A percentile compares a stretch with the other conserved stretches of the same genome.
Conservation (phyloP, 2,113 vertebrate genomes). For the Herpailurus yagouaroundi region DNA sequence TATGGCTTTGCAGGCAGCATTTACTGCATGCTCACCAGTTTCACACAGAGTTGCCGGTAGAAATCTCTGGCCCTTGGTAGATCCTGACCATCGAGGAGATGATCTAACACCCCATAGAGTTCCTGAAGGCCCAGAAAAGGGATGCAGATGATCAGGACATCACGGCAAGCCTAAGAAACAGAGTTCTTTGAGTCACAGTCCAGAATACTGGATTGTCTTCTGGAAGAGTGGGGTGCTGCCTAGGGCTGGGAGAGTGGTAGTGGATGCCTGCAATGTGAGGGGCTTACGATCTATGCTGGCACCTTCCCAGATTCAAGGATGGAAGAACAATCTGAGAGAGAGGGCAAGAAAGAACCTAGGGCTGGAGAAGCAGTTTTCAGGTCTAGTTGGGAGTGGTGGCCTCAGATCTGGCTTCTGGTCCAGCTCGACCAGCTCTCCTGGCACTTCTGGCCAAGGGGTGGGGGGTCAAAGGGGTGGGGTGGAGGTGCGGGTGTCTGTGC, state of each 20-base stretch:
- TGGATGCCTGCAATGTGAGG: neutral
- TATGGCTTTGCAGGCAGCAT: neutral
- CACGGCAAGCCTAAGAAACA: constrained; percentile 73
- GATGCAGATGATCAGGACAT: constrained; percentile 67
- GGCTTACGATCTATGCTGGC: neutral
- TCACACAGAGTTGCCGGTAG: constrained; percentile 73
- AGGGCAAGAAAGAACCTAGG: neutral
- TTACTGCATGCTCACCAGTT: constrained; percentile 59
- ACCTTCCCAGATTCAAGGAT: neutral
- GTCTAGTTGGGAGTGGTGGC: neutral
- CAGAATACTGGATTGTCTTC: neutral
- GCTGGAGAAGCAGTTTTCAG: neutral
- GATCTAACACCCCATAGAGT: constrained; percentile 66
- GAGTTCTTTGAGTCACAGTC: neutral
- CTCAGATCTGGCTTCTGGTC: neutral
- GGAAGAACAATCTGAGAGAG: neutral
- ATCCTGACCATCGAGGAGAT: constrained; percentile 67
- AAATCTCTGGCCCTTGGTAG: constrained; percentile 74
- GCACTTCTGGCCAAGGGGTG: fast-evolving
- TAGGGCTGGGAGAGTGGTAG: neutral
- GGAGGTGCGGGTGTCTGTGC: neutral
- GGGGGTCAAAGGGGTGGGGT: no score
- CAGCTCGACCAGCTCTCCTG: neutral
- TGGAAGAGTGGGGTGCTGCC: neutral
- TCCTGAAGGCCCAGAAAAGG: constrained; percentile 79